A percentile compares a stretch with the other conserved stretches of the same genome.
phyloP scores from a whole-genome alignment of 2,797 vertebrate genomes.

The Catamblyrhynchus diadema region DNA sequence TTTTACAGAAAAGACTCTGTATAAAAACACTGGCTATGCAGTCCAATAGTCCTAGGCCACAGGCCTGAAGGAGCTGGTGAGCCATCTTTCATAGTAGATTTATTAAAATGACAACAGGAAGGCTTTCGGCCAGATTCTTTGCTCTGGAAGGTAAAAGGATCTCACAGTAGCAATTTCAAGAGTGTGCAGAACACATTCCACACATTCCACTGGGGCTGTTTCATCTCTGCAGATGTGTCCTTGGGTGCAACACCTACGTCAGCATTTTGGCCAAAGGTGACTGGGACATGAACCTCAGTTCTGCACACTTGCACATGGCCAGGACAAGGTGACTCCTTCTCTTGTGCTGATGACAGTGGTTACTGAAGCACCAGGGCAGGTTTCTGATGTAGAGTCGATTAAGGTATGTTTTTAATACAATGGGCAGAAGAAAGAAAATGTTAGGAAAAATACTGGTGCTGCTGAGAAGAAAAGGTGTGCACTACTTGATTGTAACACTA shows the following conservation, averaged over 20 bases:
- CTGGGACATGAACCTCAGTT: neutral
- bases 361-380: neutral
- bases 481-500: neutral
- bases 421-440: neutral
- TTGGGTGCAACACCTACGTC: neutral
- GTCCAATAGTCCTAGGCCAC: neutral
- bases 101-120: neutral
- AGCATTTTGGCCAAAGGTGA: neutral
- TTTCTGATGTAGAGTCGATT: neutral
- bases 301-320: accelerated
- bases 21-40: neutral
- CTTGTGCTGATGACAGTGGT: neutral
- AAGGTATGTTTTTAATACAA: neutral
- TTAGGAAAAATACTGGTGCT: neutral
- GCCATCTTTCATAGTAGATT: neutral
- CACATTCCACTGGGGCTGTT: neutral
- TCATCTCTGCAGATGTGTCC: neutral
- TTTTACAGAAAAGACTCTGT: neutral
- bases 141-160: neutral
- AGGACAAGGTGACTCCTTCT: neutral
- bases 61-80: neutral
- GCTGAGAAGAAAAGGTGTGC: neutral
- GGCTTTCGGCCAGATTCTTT: neutral
- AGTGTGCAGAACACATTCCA: neutral
- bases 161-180: neutral